Percentiles rank a stretch among this genome's conserved stretches.
Conservation (phyloP, 2,888 invertebrate species). For the Cynaeus angustus region DNA sequence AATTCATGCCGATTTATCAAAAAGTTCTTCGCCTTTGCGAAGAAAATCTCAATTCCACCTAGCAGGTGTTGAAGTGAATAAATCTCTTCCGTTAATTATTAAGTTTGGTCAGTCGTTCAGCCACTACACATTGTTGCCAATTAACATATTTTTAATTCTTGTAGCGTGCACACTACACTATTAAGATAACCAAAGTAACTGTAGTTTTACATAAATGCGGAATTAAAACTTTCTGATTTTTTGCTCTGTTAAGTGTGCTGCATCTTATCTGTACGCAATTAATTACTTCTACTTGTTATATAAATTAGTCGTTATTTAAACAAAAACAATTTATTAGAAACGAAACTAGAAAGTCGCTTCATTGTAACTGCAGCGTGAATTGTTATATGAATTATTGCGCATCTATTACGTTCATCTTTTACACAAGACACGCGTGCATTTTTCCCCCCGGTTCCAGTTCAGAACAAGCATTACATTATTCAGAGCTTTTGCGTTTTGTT, state of each 20-base stretch:
- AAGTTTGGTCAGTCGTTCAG: slow-evolving; percentile 4
- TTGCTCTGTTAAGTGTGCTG: slow-evolving; percentile 57
- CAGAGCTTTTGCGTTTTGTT: slow-evolving; percentile 20
- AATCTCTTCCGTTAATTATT: slow-evolving; percentile 3
- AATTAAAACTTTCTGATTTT: slow-evolving; percentile 59
- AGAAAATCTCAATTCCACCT: no score
- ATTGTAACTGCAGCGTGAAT: slow-evolving; percentile 37
- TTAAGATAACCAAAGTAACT: slow-evolving; percentile 54
- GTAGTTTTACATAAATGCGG: slow-evolving; percentile 51
- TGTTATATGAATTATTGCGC: slow-evolving; percentile 34
- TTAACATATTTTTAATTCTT: slow-evolving; percentile 49
- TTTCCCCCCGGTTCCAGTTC: slow-evolving; percentile 8
- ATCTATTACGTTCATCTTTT: slow-evolving; percentile 31
- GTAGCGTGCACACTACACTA: slow-evolving; percentile 46
- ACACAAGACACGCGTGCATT: slow-evolving; percentile 33
- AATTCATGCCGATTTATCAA: slow-evolving; percentile 33
- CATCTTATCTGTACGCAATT: slow-evolving; percentile 54
- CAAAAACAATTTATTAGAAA: slow-evolving; percentile 51
- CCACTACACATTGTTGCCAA: slow-evolving; percentile 10
- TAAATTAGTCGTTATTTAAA: slow-evolving; percentile 49
- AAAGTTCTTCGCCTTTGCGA: slow-evolving; percentile 24
- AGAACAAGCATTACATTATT: slow-evolving; percentile 23
- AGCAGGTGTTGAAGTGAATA: neutral
- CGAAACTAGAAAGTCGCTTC: slow-evolving; percentile 46
- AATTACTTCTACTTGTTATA: slow-evolving; percentile 50